Conservation (phyloP, 2,888 invertebrate genomes). For the Drosophila buzzatii region DNA sequence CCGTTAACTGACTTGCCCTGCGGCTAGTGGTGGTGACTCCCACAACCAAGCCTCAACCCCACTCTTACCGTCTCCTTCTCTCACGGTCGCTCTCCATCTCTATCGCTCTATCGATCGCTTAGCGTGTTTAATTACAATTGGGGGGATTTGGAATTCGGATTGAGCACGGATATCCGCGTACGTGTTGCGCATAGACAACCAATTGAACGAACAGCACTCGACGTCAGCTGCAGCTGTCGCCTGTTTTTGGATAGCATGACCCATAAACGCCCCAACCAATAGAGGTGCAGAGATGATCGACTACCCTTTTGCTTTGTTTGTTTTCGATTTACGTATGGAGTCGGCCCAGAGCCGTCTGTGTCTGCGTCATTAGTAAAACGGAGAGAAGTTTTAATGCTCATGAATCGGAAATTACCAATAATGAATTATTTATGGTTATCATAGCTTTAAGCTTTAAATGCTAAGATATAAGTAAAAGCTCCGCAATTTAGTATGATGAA, state of each 20-base stretch:
- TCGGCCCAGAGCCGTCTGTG: neutral
- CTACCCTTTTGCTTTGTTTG: conserved; percentile 9
- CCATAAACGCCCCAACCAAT: conserved; percentile 37
- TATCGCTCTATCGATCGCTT: conserved; percentile 44
- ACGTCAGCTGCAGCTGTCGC: conserved; percentile 56
- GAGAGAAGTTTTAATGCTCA: neutral
- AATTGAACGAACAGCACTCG: conserved; percentile 35
- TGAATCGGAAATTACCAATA: neutral
- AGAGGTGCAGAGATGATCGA: neutral
- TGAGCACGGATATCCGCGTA: conserved; percentile 81
- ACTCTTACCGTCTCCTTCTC: neutral
- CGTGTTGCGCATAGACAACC: conserved; percentile 69
- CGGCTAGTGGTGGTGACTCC: conserved; percentile 38
- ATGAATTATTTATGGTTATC: conserved; percentile 1
- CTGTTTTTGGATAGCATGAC: conserved; percentile 49
- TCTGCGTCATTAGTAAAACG: neutral
- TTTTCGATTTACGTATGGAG: conserved; percentile 9
- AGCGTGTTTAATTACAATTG: conserved; percentile 76
- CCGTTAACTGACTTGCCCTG: conserved; percentile 61
- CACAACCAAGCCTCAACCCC: conserved; percentile 17
- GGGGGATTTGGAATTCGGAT: conserved; percentile 65
- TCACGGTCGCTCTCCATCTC: neutral
- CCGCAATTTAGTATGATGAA: neutral
- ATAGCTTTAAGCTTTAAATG: neutral
- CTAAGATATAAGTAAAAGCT: neutral